Evolutionary conservation across 2,113 vertebrate genomes (phyloP).

Genomic region (Leucosticte australis): DNA sequence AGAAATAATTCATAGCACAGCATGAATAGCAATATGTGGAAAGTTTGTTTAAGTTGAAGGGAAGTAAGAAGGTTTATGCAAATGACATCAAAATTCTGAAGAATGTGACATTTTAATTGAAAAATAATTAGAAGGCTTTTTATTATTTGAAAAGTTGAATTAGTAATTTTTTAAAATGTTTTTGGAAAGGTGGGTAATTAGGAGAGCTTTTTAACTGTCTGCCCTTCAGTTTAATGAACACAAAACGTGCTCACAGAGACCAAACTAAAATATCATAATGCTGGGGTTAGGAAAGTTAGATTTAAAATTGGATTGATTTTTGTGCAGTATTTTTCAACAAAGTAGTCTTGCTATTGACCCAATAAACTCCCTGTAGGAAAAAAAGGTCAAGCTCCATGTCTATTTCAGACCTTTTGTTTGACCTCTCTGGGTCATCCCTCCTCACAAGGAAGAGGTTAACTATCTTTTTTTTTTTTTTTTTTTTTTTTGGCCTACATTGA

Average conservation of each 20-base stretch:
- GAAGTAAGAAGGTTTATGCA: background rate
- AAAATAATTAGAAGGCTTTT: conserved; percentile 26
- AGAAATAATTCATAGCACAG: conserved; percentile 12
- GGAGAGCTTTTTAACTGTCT: background rate
- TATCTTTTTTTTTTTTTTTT: too few species aligned
- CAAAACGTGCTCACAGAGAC: background rate
- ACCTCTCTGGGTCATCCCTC: background rate
- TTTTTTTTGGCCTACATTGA: background rate
- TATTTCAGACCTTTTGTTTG: background rate
- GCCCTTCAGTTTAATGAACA: background rate
- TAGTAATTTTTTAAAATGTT: background rate
- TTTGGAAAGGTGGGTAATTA: background rate
- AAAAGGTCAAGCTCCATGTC: background rate
- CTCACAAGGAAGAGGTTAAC: background rate
- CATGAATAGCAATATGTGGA: background rate
- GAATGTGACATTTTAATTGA: conserved; percentile 14
- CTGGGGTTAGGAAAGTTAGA: background rate
- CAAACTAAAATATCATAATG: background rate
- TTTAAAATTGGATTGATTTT: background rate
- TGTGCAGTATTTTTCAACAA: background rate
- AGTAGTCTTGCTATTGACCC: background rate
- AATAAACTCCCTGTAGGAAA: background rate
- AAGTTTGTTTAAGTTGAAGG: conserved; percentile 34
- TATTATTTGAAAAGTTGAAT: background rate
- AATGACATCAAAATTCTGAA: conserved; percentile 3